A percentile compares a stretch with the other conserved stretches of the same genome.
phyloP scores from a whole-genome alignment of 1,140 invertebrate genomes.

The Lepeophtheirus salmonis region DNA sequence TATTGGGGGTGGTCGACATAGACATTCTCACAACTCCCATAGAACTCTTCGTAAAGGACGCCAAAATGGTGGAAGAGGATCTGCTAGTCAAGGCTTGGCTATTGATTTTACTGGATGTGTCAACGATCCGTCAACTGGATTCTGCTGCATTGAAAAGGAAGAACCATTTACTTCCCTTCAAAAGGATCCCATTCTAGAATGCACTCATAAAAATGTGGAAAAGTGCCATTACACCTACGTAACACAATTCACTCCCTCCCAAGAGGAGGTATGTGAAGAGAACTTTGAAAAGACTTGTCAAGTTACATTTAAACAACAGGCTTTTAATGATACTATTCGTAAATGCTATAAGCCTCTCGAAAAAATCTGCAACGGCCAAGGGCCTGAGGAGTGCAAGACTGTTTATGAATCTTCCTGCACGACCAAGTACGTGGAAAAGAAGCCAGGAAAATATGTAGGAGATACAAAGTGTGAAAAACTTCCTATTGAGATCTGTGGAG shows the following conservation, averaged over 20 bases:
- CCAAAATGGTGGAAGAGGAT: slow-evolving; percentile 1
- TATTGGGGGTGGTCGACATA: too few relatives aligned
- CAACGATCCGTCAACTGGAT: slow-evolving; percentile 3
- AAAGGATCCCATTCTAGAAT: slow-evolving; percentile 15
- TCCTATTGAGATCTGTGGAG: too few relatives aligned
- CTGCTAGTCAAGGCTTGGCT: background rate
- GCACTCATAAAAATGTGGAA: background rate
- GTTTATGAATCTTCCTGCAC: slow-evolving; percentile 15
- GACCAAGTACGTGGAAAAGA: slow-evolving; percentile 11
- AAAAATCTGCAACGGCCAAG: slow-evolving; percentile 14
- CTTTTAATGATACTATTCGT: background rate
- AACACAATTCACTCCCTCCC: background rate
- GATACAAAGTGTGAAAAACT: background rate
- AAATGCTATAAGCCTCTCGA: slow-evolving; percentile 12
- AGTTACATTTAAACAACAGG: slow-evolving; percentile 16
- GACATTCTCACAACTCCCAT: too few relatives aligned
- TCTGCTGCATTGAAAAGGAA: slow-evolving; percentile 2
- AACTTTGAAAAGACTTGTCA: slow-evolving; percentile 10
- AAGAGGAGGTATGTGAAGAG: background rate
- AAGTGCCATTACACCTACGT: too few relatives aligned
- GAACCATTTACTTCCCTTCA: background rate
- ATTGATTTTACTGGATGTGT: slow-evolving; percentile 11
- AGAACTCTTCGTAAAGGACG: too few relatives aligned
- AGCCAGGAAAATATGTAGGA: background rate
- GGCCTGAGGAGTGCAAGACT: slow-evolving; percentile 1